Conservation (phyloP, 2,113 vertebrate species). For the Amblyornis subalaris region DNA sequence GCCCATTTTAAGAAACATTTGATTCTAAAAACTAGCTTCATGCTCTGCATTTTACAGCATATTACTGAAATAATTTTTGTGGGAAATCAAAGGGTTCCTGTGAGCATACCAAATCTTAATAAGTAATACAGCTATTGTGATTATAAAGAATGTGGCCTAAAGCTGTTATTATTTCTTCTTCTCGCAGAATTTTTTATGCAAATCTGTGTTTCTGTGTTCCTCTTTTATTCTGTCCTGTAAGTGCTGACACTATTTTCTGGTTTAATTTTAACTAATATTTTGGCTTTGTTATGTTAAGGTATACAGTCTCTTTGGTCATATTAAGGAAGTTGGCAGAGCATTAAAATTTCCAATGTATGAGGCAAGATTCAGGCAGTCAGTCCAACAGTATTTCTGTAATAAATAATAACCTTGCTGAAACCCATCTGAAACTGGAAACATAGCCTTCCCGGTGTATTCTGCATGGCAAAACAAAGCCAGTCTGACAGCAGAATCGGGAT, state of each 20-base stretch:
- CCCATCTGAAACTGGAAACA: background rate
- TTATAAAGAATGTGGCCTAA: background rate
- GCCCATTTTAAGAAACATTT: background rate
- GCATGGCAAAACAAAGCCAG: background rate
- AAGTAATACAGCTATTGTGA: background rate
- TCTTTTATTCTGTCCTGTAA: background rate
- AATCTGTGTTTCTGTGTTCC: background rate
- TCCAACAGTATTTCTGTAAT: background rate
- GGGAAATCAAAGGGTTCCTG: background rate
- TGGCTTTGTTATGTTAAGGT: background rate
- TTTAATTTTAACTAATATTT: background rate
- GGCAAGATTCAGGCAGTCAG: background rate
- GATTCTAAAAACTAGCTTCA: background rate
- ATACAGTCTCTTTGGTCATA: background rate
- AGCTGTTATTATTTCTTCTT: background rate
- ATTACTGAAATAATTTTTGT: background rate
- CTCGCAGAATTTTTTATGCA: background rate
- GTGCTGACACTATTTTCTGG: background rate
- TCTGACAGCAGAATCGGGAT: background rate
- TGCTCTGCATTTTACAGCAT: background rate
- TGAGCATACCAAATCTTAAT: background rate
- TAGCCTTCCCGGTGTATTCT: background rate
- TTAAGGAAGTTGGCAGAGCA: background rate
- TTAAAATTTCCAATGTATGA: constrained; percentile 17
- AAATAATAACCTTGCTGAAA: background rate